Evolutionary conservation across 1,140 invertebrate species (phyloP).

Genomic region (Tyrophagus putrescentiae): DNA sequence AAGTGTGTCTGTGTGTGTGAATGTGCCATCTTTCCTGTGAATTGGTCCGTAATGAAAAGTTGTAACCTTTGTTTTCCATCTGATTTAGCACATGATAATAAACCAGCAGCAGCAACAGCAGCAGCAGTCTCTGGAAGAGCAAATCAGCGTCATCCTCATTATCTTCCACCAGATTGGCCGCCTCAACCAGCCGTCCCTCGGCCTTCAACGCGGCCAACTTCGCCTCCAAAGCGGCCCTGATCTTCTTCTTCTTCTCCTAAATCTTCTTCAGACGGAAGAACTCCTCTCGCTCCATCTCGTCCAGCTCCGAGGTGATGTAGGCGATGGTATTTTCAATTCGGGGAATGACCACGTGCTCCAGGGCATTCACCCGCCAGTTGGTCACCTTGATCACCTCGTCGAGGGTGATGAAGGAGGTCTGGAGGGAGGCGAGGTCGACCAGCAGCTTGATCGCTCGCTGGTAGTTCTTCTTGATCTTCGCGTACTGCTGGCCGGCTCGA

Average conservation of each 20-base stretch:
- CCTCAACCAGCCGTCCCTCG: constrained; percentile 38
- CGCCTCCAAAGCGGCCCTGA: constrained; percentile 30
- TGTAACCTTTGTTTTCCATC: too few relatives aligned
- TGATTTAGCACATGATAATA: too few relatives aligned
- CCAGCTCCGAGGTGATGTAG: constrained; percentile 95
- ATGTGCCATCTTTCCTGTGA: too few relatives aligned
- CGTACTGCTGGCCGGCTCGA: constrained; percentile 80
- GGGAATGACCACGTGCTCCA: constrained; percentile 98
- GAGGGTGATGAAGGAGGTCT: constrained; percentile 89
- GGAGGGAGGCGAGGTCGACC: constrained; percentile 83
- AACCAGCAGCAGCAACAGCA: too few relatives aligned
- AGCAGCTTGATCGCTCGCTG: constrained; percentile 70
- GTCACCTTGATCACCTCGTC: constrained; percentile 79
- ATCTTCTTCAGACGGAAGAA: constrained; percentile 93
- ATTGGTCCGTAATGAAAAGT: too few relatives aligned
- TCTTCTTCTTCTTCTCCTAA: constrained; percentile 63
- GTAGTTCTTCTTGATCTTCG: constrained; percentile 91
- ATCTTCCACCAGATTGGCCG: constrained; percentile 54
- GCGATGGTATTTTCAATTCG: constrained; percentile 86
- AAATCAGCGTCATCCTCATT: constrained; percentile 67
- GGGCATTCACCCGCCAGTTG: constrained; percentile 98
- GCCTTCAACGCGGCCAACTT: constrained; percentile 27
- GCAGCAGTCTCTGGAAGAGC: constrained; percentile 61
- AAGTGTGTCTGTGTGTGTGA: too few relatives aligned
- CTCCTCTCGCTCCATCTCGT: constrained; percentile 97